Evolutionary conservation across 2,113 vertebrate genomes (phyloP).

Genomic region (Microtus montanus): DNA sequence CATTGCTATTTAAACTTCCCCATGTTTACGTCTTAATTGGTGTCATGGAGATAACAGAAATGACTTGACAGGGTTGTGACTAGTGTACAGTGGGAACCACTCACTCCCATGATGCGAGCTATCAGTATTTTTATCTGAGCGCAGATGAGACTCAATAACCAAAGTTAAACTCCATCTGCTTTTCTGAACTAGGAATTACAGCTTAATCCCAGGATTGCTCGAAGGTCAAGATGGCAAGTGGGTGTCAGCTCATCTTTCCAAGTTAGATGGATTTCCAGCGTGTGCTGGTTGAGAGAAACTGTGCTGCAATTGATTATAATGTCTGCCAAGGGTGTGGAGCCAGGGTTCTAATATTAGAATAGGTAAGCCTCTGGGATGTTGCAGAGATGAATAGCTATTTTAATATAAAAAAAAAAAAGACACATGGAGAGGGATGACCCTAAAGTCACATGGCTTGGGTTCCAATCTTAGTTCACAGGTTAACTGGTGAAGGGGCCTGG

Average conservation of each 20-base stretch:
- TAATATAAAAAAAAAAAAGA: neutral
- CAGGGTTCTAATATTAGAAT: conserved; percentile 40
- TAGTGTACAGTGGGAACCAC: neutral
- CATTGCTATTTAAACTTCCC: neutral
- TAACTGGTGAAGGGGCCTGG: neutral
- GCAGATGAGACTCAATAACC: conserved; percentile 67
- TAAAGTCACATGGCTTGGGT: neutral
- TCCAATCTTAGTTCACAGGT: neutral
- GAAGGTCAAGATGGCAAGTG: conserved; percentile 46
- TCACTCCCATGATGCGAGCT: neutral
- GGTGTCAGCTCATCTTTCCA: conserved; percentile 47
- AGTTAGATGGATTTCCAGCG: conserved; percentile 17
- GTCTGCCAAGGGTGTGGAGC: neutral
- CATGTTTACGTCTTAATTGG: neutral
- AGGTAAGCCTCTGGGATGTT: neutral
- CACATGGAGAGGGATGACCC: neutral
- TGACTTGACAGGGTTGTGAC: neutral
- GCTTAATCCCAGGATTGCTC: conserved; percentile 61
- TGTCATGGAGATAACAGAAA: neutral
- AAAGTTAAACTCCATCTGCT: conserved; percentile 75
- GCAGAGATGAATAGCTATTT: neutral
- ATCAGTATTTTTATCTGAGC: conserved; percentile 58
- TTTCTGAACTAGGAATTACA: conserved; percentile 62
- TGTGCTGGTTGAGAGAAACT: neutral
- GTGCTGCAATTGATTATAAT: neutral